phyloP scores from a whole-genome alignment of 2,888 invertebrate species.

The Ormyrus thymus region DNA sequence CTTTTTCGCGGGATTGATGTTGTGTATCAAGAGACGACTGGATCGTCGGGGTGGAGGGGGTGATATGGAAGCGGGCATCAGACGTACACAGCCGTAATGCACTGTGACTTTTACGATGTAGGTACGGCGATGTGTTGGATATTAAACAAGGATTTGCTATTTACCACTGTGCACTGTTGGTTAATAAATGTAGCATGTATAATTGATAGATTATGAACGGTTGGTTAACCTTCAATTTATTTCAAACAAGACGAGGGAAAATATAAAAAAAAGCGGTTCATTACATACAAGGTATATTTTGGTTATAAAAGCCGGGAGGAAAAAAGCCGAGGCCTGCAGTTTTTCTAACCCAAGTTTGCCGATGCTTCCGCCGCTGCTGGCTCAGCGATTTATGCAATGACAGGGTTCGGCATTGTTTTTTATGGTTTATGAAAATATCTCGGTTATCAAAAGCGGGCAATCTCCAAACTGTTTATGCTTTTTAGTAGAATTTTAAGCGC shows the following conservation, averaged over 20 bases:
- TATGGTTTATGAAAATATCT: constrained; percentile 41
- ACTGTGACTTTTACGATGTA: no score
- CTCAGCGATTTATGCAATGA: constrained; percentile 31
- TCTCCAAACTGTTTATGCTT: no score
- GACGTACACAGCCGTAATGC: no score
- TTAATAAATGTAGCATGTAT: no score
- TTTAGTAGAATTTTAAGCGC: no score
- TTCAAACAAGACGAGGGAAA: neutral
- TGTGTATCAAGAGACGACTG: no score
- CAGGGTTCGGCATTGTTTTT: constrained; percentile 10
- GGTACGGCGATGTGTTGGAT: no score
- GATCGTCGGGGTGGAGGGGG: no score
- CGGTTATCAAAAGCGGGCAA: neutral
- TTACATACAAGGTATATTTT: constrained; percentile 15
- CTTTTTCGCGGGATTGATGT: neutral
- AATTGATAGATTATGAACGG: neutral
- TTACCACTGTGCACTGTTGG: no score
- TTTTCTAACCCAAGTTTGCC: constrained; percentile 27
- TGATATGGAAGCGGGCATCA: no score
- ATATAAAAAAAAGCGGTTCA: constrained; percentile 2
- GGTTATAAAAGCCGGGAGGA: constrained; percentile 24
- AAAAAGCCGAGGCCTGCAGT: constrained; percentile 6
- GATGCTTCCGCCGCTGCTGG: constrained; percentile 14
- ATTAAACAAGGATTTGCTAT: no score
- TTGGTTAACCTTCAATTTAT: neutral